phyloP scores from a whole-genome alignment of 2,888 invertebrate genomes.

The Lasioglossum oenotherae region DNA sequence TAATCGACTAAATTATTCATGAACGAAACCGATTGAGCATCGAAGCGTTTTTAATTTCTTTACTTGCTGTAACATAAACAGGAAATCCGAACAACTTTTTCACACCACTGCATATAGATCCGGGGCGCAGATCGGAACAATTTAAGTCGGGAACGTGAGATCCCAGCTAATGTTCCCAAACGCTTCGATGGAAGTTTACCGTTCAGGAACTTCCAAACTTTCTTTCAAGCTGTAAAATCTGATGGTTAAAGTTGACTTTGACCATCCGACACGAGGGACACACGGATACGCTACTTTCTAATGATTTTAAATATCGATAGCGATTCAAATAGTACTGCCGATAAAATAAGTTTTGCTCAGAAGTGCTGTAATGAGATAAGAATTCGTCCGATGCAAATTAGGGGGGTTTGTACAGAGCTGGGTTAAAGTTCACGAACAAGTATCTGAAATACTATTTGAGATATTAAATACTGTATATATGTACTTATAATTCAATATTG shows the following conservation, averaged over 20 bases:
- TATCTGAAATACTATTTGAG: background rate
- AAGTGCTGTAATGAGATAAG: background rate
- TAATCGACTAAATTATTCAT: background rate
- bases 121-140: slow-evolving; percentile 12
- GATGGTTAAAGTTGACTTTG: slow-evolving; percentile 42
- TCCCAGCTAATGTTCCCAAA: slow-evolving; percentile 27
- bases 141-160: slow-evolving; percentile 43
- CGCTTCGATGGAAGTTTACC: slow-evolving; percentile 28
- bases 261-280: slow-evolving; percentile 6
- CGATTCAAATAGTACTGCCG: background rate
- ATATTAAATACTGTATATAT: background rate
- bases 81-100: background rate
- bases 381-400: background rate
- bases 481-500: background rate
- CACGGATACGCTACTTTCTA: background rate
- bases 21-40: background rate
- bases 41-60: background rate
- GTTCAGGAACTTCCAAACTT: slow-evolving; percentile 44
- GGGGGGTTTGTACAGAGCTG: background rate
- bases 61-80: background rate
- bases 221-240: slow-evolving; percentile 50
- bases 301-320: slow-evolving; percentile 41
- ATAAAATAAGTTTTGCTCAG: background rate
- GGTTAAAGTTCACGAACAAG: background rate
- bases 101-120: background rate